phyloP scores from a whole-genome alignment of 2,113 vertebrate species.

The Chaetura pelagica region DNA sequence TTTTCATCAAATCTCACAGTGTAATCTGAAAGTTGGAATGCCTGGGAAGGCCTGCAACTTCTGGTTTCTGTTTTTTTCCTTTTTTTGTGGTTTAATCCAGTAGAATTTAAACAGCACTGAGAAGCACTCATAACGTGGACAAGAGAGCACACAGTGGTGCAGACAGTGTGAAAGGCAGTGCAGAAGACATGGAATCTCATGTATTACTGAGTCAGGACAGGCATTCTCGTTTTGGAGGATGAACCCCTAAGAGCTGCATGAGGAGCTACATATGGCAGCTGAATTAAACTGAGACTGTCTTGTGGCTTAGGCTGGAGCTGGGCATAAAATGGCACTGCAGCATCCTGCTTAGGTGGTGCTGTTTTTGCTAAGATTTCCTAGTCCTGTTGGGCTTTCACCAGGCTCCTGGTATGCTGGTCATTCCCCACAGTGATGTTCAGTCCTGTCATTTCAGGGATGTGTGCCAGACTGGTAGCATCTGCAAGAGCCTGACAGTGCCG shows the following conservation, averaged over 20 bases:
- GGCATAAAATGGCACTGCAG: not conserved
- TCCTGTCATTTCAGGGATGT: not conserved
- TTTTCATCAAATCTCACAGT: not conserved
- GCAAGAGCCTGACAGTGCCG: not conserved
- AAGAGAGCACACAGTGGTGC: not conserved
- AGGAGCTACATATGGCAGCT: not conserved
- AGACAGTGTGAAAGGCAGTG: not conserved
- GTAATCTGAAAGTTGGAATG: not conserved
- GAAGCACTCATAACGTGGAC: not conserved
- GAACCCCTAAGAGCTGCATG: accelerated
- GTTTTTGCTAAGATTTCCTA: not conserved
- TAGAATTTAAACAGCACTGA: not conserved
- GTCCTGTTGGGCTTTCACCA: not conserved
- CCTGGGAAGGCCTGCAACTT: not conserved
- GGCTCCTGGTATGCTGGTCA: not conserved
- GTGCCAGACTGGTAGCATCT: not conserved
- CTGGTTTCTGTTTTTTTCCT: not conserved
- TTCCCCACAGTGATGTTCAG: not conserved
- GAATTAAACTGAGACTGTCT: not conserved
- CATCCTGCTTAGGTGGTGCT: not conserved
- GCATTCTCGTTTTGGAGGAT: not conserved
- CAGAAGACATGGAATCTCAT: not conserved
- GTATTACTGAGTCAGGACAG: not conserved
- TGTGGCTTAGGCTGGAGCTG: not conserved
- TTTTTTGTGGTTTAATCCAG: not conserved